These are phyloP conservation scores for Uria aalge DNA, from an alignment of 2,113 vertebrate genomes.

Conservation along the genomic window DNA sequence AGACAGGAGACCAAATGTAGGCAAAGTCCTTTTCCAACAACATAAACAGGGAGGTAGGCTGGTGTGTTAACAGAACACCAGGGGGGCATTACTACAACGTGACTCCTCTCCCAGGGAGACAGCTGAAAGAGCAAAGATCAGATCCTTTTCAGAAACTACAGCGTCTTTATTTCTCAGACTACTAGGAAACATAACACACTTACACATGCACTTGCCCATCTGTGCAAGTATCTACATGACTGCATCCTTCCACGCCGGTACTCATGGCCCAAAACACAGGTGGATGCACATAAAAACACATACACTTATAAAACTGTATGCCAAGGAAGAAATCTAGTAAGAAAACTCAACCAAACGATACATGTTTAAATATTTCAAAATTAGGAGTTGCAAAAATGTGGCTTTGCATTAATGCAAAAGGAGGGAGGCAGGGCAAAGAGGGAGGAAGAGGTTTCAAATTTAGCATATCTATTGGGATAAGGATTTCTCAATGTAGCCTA, in stretches of 20 bases:
- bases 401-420: background rate
- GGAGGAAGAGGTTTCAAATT: background rate
- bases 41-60: background rate
- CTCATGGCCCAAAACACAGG: background rate
- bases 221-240: background rate
- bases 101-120: background rate
- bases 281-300: background rate
- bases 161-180: background rate
- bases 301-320: background rate
- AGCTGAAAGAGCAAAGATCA: background rate
- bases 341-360: background rate
- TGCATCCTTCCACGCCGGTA: background rate
- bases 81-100: background rate
- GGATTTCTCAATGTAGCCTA: constrained; percentile 13
- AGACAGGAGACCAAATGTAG: background rate
- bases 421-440: background rate
- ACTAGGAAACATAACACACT: background rate
- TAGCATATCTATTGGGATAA: constrained; percentile 16
- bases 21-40: background rate
- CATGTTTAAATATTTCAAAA: background rate
- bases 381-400: background rate
- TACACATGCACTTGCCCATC: background rate
- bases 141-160: background rate
- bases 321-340: background rate
- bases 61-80: background rate